These are phyloP conservation scores for Gouania willdenowi DNA, from an alignment of 2,797 vertebrate genomes.

Conservation along the genomic window DNA sequence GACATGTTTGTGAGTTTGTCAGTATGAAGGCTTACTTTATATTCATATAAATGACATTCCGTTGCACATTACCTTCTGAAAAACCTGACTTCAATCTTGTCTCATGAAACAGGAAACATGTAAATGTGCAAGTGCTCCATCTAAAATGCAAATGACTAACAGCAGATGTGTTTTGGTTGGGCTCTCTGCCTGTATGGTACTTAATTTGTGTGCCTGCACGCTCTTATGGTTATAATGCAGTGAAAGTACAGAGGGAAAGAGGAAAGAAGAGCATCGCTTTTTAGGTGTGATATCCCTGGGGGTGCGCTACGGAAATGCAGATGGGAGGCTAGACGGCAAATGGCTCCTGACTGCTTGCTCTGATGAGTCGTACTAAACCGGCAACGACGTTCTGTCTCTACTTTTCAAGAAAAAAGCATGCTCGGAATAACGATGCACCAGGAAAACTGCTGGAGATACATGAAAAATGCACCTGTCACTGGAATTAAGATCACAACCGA, in stretches of 20 bases:
- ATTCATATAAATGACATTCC: too few species aligned
- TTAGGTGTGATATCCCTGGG: too few species aligned
- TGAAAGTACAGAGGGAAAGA: too few species aligned
- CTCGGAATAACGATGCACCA: conserved; percentile 18
- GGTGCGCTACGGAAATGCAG: too few species aligned
- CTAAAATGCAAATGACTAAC: conserved; percentile 13
- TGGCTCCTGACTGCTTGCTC: conserved; percentile 51
- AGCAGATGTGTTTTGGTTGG: conserved; percentile 20
- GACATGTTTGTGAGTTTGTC: conserved; percentile 20
- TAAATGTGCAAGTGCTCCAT: too few species aligned
- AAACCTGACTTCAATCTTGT: too few species aligned
- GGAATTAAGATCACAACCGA: conserved; percentile 4
- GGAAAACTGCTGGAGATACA: background rate
- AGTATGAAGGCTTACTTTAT: conserved; percentile 7
- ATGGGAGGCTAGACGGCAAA: too few species aligned
- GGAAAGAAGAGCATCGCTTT: too few species aligned
- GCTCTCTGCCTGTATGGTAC: background rate
- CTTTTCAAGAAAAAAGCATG: conserved; percentile 58
- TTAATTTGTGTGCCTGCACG: too few species aligned
- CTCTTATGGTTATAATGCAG: too few species aligned
- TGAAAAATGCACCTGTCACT: conserved; percentile 28
- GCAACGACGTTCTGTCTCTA: conserved; percentile 54
- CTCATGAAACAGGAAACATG: conserved; percentile 22
- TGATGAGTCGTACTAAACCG: conserved; percentile 49
- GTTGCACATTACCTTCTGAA: too few species aligned